Base-by-base conservation (phyloP, 2,113 vertebrate genomes). In the Picathartes gymnocephalus region DNA sequence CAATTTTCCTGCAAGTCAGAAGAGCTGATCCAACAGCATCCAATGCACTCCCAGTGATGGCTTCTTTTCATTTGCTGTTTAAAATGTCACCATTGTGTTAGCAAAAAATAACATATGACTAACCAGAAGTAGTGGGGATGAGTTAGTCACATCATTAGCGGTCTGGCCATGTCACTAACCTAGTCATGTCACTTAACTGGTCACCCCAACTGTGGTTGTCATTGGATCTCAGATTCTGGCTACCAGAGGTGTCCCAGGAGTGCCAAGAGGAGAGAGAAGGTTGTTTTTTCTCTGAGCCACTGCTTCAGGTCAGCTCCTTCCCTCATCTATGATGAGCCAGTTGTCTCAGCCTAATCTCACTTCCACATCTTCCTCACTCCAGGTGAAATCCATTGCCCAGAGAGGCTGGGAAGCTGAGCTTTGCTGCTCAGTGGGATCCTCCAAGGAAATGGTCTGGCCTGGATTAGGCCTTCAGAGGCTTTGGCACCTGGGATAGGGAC, bases 391-490 rank as follows among this genome's bases (percentile, higher is more conserved):
- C 35, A 15, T 10, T 56, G 21, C 30, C 27, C 31, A 15, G n/a
- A 44, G 24, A 57, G 12, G 10, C 7, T 12, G 13, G 15, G 28
- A 30, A 57, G 45, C 22, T 39, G 37, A 82, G 13, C 8, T 61
- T 47, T 86, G 6, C 28, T 85, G n/a, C 1, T 4, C 1, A 0
- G 3, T 74, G 1, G 4, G 33, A 28, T 74, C 31, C 18, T 74
- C 24, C 23, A 18, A 51, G 37, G 35, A 83, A 70, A 47, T 31
- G 15, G 2, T 65, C n/a, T 70, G 25, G 17, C 15, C 45, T 60
- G n/a, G 33, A 51, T 15, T 21, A 47, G 23, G 15, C 27, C 37
- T 61, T 48, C 35, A 35, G 27, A 53, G 42, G 10, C 42, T 83
- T 65, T 83, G 51, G 47, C 10, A 21, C 11, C 4, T 44, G 57